A percentile compares a stretch with the other conserved stretches of the same genome.
phyloP scores from a whole-genome alignment of 2,113 vertebrate species.

The Pelmatolapia mariae region DNA sequence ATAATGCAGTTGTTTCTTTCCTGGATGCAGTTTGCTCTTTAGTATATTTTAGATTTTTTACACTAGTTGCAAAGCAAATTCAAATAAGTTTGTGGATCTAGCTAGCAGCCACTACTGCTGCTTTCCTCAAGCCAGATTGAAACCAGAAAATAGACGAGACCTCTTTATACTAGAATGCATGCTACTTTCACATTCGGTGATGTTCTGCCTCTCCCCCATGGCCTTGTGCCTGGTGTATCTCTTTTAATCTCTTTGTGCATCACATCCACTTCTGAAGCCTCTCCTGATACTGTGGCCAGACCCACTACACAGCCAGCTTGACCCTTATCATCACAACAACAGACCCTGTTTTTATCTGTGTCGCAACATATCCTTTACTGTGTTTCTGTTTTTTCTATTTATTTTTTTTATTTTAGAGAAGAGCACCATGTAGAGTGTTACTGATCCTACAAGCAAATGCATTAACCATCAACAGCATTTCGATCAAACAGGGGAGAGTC shows the following conservation, averaged over 20 bases:
- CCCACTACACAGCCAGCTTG: neutral
- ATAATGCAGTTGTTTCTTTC: neutral
- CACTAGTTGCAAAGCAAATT: neutral
- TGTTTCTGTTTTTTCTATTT: neutral
- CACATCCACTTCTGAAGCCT: neutral
- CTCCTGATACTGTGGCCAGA: neutral
- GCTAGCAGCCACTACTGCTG: neutral
- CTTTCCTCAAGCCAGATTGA: neutral
- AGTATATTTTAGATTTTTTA: neutral
- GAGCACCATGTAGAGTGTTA: neutral
- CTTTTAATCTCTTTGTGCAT: neutral
- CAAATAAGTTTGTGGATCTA: neutral
- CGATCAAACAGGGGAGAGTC: neutral
- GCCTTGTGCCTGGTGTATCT: neutral
- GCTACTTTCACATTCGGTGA: neutral
- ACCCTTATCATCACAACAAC: slow-evolving; percentile 14
- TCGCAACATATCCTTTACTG: neutral
- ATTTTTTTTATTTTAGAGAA: neutral
- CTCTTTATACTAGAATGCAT: neutral
- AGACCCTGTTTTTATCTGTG: neutral
- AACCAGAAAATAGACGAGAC: neutral
- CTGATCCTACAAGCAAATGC: neutral
- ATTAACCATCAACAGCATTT: neutral
- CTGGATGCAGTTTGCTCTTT: neutral
- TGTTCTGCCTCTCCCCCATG: neutral